These are phyloP conservation scores for Panthera uncia DNA, from an alignment of 2,113 vertebrate species.

Conservation along the genomic window DNA sequence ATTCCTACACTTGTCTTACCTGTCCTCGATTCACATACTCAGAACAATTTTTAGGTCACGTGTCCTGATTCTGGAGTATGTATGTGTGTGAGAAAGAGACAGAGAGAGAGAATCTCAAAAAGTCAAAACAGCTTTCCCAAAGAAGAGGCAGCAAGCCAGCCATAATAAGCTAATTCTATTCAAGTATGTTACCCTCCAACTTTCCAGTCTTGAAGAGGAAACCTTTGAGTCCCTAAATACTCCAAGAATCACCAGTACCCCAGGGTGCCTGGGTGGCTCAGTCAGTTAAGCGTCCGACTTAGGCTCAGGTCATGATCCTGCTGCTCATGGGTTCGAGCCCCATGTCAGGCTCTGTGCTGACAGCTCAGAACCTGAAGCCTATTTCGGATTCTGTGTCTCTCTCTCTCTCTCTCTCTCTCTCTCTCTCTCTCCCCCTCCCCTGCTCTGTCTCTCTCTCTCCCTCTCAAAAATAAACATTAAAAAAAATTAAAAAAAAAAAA, in stretches of 20 bases:
- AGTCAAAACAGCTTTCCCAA: neutral
- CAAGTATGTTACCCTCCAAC: neutral
- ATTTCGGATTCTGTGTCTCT: too few species aligned
- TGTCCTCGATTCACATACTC: neutral
- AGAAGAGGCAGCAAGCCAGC: neutral
- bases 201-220: conserved; percentile 19
- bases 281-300: neutral
- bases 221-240: neutral
- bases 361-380: too few species aligned
- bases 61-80: neutral
- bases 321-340: too few species aligned
- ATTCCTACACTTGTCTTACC: neutral
- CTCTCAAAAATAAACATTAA: too few species aligned
- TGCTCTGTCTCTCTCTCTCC: too few species aligned
- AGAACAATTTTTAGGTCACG: neutral
- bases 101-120: neutral
- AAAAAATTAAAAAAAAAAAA: neutral
- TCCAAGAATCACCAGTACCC: conserved; percentile 14
- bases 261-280: neutral
- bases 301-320: too few species aligned
- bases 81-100: too few species aligned
- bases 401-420: too few species aligned
- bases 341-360: too few species aligned
- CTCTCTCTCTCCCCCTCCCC: too few species aligned
- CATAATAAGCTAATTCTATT: neutral